A percentile compares a stretch with the other conserved stretches of the same genome.
Evolutionary conservation across 2,797 vertebrate species (phyloP).

Genomic region (Varecia variegata): DNA sequence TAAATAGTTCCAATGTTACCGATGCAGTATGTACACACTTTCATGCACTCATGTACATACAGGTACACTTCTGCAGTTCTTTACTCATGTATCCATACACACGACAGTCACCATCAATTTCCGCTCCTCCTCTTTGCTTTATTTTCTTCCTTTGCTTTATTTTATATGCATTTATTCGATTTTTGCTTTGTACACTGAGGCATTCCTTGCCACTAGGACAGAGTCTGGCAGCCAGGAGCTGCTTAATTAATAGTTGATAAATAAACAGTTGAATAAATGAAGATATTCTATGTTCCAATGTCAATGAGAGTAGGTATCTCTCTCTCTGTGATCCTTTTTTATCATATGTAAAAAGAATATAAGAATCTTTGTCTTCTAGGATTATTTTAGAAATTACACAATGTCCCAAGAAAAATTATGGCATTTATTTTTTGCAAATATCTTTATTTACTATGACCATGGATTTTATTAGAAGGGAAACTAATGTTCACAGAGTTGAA

Average conservation of each 20-base stretch:
- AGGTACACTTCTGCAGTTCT: neutral
- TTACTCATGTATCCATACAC: neutral
- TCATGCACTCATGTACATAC: too few species aligned
- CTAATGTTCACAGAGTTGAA: neutral
- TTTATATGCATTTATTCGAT: neutral
- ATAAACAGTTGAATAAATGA: neutral
- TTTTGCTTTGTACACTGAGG: neutral
- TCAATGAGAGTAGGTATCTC: neutral
- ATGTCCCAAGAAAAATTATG: neutral
- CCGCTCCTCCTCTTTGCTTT: neutral
- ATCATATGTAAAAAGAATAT: neutral
- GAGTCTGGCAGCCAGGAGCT: neutral
- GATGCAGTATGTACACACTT: too few species aligned
- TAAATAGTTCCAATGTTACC: neutral
- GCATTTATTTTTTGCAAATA: neutral
- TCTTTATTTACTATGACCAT: neutral
- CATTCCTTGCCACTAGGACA: too few species aligned
- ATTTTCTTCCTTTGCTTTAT: neutral
- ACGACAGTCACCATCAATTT: neutral
- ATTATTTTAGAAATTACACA: neutral
- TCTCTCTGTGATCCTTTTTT: neutral
- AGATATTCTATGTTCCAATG: neutral
- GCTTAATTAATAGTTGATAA: neutral
- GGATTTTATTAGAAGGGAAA: neutral
- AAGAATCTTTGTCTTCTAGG: neutral